These are phyloP conservation scores for Pterois miles DNA, from an alignment of 2,797 vertebrate species.

Conservation along the genomic window DNA sequence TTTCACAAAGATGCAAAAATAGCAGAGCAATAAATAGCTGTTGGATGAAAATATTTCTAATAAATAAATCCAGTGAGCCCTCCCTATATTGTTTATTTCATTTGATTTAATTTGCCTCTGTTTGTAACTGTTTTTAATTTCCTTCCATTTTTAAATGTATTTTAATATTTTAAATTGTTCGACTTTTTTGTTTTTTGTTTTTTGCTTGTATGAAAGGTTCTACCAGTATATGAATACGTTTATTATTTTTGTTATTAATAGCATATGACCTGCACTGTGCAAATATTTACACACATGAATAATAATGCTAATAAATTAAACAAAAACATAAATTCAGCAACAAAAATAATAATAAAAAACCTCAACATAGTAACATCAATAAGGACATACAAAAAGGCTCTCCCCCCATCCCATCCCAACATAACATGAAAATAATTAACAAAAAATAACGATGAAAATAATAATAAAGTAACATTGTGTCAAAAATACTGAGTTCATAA, in stretches of 20 bases:
- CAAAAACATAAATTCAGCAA: too few relatives aligned
- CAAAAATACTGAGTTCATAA: too few relatives aligned
- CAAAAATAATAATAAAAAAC: too few relatives aligned
- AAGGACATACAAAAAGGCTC: too few relatives aligned
- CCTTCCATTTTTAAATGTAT: background rate
- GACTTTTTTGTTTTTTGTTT: background rate
- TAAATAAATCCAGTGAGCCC: background rate
- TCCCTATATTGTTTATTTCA: background rate
- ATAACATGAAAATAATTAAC: too few relatives aligned
- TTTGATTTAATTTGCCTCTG: background rate
- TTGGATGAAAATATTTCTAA: background rate
- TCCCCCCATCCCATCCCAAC: too few relatives aligned
- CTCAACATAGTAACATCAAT: too few relatives aligned
- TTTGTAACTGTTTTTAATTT: background rate
- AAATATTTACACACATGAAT: too few relatives aligned
- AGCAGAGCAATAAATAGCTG: background rate
- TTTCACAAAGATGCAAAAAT: background rate
- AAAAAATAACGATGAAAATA: too few relatives aligned
- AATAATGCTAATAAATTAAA: too few relatives aligned
- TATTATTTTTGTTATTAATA: too few relatives aligned
- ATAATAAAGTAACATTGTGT: too few relatives aligned
- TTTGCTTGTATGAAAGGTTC: background rate
- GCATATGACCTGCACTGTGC: background rate
- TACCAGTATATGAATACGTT: background rate
- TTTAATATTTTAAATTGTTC: background rate